Evolutionary conservation across 2,113 vertebrate species (phyloP).

Genomic region (Thinocorus orbignyianus): DNA sequence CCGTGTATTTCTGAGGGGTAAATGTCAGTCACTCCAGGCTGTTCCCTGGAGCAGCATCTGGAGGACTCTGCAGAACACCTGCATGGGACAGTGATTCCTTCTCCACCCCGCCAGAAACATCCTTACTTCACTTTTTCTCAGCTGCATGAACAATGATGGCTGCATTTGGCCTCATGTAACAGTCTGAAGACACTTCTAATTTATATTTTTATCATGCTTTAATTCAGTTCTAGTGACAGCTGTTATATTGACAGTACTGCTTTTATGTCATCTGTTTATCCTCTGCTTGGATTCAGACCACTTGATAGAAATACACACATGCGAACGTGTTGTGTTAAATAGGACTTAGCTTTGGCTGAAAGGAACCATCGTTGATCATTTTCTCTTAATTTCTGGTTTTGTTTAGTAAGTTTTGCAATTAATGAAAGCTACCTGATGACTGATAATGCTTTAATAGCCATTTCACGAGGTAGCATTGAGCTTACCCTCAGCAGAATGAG

Average conservation of each 20-base stretch:
- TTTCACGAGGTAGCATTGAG: neutral
- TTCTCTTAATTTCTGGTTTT: neutral
- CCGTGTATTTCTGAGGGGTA: neutral
- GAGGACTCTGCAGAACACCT: neutral
- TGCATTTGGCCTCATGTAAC: neutral
- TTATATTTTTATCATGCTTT: neutral
- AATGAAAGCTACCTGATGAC: neutral
- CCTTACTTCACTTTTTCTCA: neutral
- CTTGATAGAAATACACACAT: neutral
- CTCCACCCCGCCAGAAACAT: neutral
- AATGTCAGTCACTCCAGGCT: neutral
- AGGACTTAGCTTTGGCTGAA: neutral
- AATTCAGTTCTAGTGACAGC: neutral
- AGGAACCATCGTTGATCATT: neutral
- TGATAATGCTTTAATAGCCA: neutral
- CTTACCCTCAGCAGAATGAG: neutral
- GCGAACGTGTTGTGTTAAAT: neutral
- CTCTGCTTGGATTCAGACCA: neutral
- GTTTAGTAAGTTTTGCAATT: neutral
- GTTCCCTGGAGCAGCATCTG: neutral
- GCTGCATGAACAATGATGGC: rapidly evolving
- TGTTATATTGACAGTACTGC: neutral
- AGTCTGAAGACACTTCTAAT: neutral
- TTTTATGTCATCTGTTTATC: neutral
- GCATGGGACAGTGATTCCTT: neutral